phyloP scores from a whole-genome alignment of 1,140 invertebrate genomes.

The Drosophila novamexicana region DNA sequence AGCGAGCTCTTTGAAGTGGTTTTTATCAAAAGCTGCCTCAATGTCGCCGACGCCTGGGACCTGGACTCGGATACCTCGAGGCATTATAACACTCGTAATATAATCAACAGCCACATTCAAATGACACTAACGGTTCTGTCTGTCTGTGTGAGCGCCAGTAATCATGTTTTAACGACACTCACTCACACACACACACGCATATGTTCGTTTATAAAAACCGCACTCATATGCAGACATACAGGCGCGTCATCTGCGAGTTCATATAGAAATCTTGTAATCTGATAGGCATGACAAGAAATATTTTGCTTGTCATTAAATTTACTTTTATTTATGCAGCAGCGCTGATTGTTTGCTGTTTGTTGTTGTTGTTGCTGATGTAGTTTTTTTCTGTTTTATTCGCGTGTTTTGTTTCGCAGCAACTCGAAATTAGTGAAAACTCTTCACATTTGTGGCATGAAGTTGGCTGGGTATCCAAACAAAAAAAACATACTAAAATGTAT shows the following conservation, averaged over 20 bases:
- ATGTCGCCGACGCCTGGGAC: constrained; percentile 51
- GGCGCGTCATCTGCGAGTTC: constrained; percentile 72
- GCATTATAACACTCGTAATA: constrained; percentile 67
- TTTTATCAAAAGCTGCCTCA: constrained; percentile 51
- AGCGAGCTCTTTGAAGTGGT: constrained; percentile 50
- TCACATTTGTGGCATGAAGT: constrained; percentile 72
- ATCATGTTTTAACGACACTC: constrained; percentile 79
- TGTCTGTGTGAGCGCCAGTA: constrained; percentile 67
- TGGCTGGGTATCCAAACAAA: constrained; percentile 47
- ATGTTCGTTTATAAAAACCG: constrained; percentile 2
- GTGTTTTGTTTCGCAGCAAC: constrained; percentile 77
- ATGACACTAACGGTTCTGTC: constrained; percentile 82
- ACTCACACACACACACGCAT: constrained; percentile 40
- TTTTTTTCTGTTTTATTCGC: constrained; percentile 66
- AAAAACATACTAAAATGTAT: constrained; percentile 42
- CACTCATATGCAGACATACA: constrained; percentile 44
- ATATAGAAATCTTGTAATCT: constrained; percentile 83
- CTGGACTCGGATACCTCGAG: constrained; percentile 50
- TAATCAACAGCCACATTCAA: constrained; percentile 73
- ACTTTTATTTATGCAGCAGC: constrained; percentile 81
- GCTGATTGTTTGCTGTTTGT: constrained; percentile 66
- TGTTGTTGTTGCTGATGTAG: constrained; percentile 48
- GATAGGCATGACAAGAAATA: constrained; percentile 83
- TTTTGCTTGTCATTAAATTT: constrained; percentile 83
- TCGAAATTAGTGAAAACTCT: constrained; percentile 81